phyloP scores from a whole-genome alignment of 2,113 vertebrate genomes.

The Brachyhypopomus gauderio region DNA sequence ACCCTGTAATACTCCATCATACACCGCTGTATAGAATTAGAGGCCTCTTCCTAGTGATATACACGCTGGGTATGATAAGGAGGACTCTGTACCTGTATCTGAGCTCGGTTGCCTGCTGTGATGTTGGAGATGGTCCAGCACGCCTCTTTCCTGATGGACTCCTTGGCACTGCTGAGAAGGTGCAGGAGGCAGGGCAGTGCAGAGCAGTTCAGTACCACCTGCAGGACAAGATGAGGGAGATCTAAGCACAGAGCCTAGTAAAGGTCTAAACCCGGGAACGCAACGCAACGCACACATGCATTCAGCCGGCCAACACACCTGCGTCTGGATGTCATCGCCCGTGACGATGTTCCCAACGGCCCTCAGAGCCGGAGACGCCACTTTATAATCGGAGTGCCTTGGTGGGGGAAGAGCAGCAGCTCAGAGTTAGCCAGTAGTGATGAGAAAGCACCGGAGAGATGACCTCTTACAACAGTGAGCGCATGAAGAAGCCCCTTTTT shows the following conservation, averaged over 20 bases:
- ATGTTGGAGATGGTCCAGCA: conserved; percentile 99
- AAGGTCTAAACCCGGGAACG: background rate
- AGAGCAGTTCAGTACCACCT: conserved; percentile 98
- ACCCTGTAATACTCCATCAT: too few species aligned
- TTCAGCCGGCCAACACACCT: conserved; percentile 73
- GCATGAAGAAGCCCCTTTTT: background rate
- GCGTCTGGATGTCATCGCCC: conserved; percentile 96
- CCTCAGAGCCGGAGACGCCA: conserved; percentile 94
- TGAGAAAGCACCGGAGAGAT: background rate
- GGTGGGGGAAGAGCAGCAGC: background rate
- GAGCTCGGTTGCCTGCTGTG: conserved; percentile 94
- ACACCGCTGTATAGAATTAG: too few species aligned
- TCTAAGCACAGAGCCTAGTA: background rate
- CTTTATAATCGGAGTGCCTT: conserved; percentile 98
- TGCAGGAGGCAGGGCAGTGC: conserved; percentile 96
- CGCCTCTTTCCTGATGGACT: conserved; percentile 97
- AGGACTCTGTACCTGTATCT: conserved; percentile 85
- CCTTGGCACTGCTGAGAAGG: conserved; percentile 94
- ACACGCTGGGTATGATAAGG: background rate
- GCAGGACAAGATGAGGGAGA: background rate
- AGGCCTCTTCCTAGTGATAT: background rate
- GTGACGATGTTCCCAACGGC: conserved; percentile 98
- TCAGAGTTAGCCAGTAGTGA: too few species aligned
- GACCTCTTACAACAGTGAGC: background rate
- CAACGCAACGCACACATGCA: background rate